These are phyloP conservation scores for Acholoe squamosa DNA, from an alignment of 2,888 invertebrate genomes.

Conservation along the genomic window DNA sequence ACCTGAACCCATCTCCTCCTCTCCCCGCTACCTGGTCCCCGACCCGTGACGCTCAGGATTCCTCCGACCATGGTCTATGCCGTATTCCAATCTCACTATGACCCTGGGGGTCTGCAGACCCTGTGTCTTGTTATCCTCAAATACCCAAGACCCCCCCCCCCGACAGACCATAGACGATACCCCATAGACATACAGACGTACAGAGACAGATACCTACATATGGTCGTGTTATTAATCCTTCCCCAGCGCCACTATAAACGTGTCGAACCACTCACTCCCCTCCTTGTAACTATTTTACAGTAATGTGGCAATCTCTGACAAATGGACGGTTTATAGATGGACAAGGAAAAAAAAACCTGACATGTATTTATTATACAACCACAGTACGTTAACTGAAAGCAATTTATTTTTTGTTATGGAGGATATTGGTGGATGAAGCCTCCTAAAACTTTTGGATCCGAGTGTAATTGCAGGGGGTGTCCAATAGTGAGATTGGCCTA, in stretches of 20 bases:
- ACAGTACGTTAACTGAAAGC: too few species aligned
- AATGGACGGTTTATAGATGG: slow-evolving; percentile 5
- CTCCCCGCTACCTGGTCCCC: background rate
- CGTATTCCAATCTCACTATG: background rate
- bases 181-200: background rate
- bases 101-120: background rate
- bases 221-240: background rate
- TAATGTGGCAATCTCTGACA: slow-evolving; percentile 4
- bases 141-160: background rate
- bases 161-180: too few species aligned
- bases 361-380: background rate
- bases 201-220: too few species aligned
- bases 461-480: too few species aligned
- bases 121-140: background rate
- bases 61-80: background rate
- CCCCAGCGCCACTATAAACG: background rate
- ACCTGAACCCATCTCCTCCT: background rate
- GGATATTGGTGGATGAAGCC: background rate
- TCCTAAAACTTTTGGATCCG: background rate
- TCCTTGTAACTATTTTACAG: background rate
- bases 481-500: too few species aligned
- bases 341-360: background rate
- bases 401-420: background rate
- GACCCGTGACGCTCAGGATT: background rate
- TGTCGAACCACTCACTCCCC: background rate